Evolutionary conservation across 2,797 vertebrate genomes (phyloP).

Genomic region (Phrynocephalus forsythii): DNA sequence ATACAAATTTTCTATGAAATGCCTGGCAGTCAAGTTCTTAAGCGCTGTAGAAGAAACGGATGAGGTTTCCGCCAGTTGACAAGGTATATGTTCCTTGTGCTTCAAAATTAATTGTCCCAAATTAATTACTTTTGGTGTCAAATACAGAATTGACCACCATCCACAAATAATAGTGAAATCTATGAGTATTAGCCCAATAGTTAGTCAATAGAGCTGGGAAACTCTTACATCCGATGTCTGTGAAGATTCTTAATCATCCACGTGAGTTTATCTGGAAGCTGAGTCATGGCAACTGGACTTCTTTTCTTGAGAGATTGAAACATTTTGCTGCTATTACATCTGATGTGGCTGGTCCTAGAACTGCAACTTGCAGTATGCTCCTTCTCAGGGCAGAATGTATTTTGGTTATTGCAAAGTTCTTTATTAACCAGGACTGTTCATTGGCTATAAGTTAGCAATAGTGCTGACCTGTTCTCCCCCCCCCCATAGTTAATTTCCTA

Average conservation of each 20-base stretch:
- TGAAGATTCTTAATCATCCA: too few relatives aligned
- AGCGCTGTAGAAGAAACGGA: not conserved
- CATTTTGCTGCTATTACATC: too few relatives aligned
- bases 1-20: conserved; percentile 11
- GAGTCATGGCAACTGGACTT: too few relatives aligned
- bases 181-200: conserved; percentile 6
- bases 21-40: conserved; percentile 18
- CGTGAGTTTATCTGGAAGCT: too few relatives aligned
- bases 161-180: conserved; percentile 5
- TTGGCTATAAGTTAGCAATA: not conserved
- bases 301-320: too few relatives aligned
- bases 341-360: not conserved
- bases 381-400: not conserved
- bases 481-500: conserved; percentile 41
- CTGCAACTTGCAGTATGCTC: not conserved
- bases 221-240: not conserved
- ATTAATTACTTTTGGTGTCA: not conserved
- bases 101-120: not conserved
- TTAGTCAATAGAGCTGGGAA: not conserved
- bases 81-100: not conserved
- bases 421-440: conserved; percentile 12
- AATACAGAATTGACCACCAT: not conserved
- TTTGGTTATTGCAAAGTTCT: not conserved
- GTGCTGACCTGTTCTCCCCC: conserved; percentile 19
- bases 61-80: not conserved